Base-by-base conservation (phyloP, 1,140 invertebrate genomes). In the Branchinecta lindahli region DNA sequence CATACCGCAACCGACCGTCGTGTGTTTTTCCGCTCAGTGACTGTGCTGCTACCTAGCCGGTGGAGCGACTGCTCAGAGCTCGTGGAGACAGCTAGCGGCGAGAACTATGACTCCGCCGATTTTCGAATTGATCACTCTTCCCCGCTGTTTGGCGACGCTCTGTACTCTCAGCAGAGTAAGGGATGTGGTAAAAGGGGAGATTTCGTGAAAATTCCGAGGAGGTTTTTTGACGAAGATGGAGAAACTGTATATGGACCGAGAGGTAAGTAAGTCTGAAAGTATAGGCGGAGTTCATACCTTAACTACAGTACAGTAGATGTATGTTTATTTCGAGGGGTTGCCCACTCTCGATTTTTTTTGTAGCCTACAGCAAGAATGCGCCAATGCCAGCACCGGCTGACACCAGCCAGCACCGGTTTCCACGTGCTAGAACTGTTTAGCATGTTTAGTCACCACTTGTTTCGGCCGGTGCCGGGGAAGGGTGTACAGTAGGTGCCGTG, bases 161-260 rank as follows among this genome's bases (percentile, higher is more conserved):
- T 80, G 7, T 86, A 81, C 80, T 85, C 84, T 0, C 82, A 85
- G 73, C 85, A 86, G 76, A 81, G 82, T 8, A 72, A 79, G 8
- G 82, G 83, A 0, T 86, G 85, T 72, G 84, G 83, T 7, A 76
- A 81, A 72, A 77, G 77, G 7, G 85, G 85, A 4, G 83, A 85
- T 75, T 83, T 84, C 73, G 83, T 86, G n/a, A 83, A 81, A 6
- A 61, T 61, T 61, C 52, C 52, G 12, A 61, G 12, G 12, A 15
- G 12, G 12, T 61, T 61, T 61, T 61, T 15, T 61, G 52, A 61
- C 18, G 18, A 15, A 20, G 18, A 61, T 61, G 18, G 52, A 15
- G 18, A 61, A 3, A 61, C 52, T 33, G 33, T 33, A 61, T 20
- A 61, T 61, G 52, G 52, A 15, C 52, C 12, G 12, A 61, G 18